These are phyloP conservation scores for Acrossocheilus wenchowensis DNA, from an alignment of 2,797 vertebrate species.

Conservation along the genomic window DNA sequence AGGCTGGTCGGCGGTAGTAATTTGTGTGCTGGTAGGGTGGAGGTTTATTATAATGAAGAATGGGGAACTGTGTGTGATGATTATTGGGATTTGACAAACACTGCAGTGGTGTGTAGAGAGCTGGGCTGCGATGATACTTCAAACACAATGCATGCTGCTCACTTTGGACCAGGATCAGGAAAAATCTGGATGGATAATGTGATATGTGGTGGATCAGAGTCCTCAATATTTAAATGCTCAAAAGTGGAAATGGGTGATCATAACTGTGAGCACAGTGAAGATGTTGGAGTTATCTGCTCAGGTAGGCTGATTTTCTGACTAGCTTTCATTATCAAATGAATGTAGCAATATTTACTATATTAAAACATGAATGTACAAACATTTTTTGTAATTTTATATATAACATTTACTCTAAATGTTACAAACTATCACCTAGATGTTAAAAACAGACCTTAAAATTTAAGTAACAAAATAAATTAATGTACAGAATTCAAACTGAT, in stretches of 20 bases:
- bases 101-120: slow-evolving; percentile 70
- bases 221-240: not conserved
- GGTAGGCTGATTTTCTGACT: not conserved
- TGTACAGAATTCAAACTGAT: too few relatives aligned
- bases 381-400: not conserved
- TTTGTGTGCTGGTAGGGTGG: slow-evolving; percentile 39
- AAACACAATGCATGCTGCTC: rapidly evolving
- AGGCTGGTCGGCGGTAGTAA: slow-evolving; percentile 26
- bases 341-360: not conserved
- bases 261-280: not conserved
- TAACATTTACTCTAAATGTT: not conserved
- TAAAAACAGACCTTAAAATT: too few relatives aligned
- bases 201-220: not conserved
- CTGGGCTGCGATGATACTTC: slow-evolving; percentile 63
- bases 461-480: too few relatives aligned
- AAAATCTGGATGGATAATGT: slow-evolving; percentile 12
- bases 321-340: not conserved
- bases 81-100: slow-evolving; percentile 56
- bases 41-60: not conserved
- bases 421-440: too few relatives aligned
- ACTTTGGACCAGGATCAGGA: slow-evolving; percentile 69
- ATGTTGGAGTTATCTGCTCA: slow-evolving; percentile 25
- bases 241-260: rapidly evolving
- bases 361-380: not conserved
- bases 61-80: slow-evolving; percentile 58